Evolutionary conservation across 2,797 vertebrate genomes (phyloP).

Genomic region (Selene dorsalis): DNA sequence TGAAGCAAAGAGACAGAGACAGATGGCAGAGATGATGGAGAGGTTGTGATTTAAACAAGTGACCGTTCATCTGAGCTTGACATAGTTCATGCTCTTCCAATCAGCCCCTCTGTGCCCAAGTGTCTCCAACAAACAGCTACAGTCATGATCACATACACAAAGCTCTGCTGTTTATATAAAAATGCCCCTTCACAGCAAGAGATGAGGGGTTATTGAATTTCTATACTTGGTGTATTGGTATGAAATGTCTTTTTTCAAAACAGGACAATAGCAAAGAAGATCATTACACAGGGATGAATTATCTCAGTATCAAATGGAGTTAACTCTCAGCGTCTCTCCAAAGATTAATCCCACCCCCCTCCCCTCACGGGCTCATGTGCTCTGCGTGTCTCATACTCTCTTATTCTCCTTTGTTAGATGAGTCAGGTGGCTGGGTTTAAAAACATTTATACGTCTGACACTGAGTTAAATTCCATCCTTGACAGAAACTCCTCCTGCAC

Average conservation of each 20-base stretch:
- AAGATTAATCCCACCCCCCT: neutral
- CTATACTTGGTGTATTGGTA: neutral
- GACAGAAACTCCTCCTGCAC: neutral
- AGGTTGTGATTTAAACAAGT: conserved; percentile 21
- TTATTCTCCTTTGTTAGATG: neutral
- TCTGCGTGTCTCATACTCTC: neutral
- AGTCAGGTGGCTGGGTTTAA: neutral
- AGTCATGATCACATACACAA: neutral
- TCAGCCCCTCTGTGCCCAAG: neutral
- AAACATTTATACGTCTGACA: neutral
- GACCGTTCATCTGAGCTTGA: conserved; percentile 14
- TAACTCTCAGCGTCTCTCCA: neutral
- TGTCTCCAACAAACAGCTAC: neutral
- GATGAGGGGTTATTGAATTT: neutral
- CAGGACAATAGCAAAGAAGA: neutral
- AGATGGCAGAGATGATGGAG: conserved; percentile 1
- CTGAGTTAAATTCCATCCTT: neutral
- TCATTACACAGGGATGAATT: neutral
- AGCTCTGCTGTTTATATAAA: neutral
- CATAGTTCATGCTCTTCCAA: neutral
- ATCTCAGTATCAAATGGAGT: neutral
- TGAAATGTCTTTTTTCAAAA: neutral
- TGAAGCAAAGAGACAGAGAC: conserved; percentile 23
- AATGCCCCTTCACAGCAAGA: neutral
- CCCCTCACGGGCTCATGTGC: neutral